These are phyloP conservation scores for Apamea crenata DNA, from an alignment of 2,888 invertebrate genomes.

Conservation along the genomic window DNA sequence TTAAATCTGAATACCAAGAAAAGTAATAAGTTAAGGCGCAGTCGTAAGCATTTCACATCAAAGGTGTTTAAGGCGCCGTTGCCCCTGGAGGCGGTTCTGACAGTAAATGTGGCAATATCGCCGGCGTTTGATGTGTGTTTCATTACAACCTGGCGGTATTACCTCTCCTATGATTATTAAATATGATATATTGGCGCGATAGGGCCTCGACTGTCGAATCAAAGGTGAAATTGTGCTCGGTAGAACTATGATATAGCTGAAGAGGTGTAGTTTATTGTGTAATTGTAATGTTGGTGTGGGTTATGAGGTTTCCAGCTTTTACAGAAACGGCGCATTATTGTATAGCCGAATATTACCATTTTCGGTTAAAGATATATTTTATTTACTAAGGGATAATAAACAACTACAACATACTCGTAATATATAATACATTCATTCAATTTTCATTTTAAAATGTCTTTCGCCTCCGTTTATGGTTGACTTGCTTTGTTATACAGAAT, in stretches of 20 bases:
- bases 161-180: constrained; percentile 56
- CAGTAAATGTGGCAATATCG: constrained; percentile 55
- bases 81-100: constrained; percentile 30
- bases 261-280: constrained; percentile 12
- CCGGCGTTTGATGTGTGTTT: constrained; percentile 57
- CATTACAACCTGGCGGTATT: constrained; percentile 45
- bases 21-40: constrained; percentile 48
- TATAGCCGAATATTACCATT: background rate
- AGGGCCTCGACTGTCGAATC: constrained; percentile 9
- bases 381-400: no score
- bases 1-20: constrained; percentile 32
- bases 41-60: constrained; percentile 54
- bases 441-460: constrained; percentile 8
- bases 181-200: constrained; percentile 39
- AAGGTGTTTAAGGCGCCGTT: constrained; percentile 56
- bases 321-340: background rate
- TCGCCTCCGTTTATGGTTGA: background rate
- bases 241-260: constrained; percentile 4
- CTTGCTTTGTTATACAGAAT: background rate
- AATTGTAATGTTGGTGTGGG: constrained; percentile 6
- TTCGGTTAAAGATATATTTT: background rate
- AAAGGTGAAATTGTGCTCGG: constrained; percentile 19
- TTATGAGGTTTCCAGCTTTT: background rate
- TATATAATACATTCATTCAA: background rate
- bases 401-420: no score